Percentiles rank a stretch among this genome's conserved stretches.
These are phyloP conservation scores for Podilymbus podiceps DNA, from an alignment of 2,113 vertebrate species.

Conservation along the genomic window DNA sequence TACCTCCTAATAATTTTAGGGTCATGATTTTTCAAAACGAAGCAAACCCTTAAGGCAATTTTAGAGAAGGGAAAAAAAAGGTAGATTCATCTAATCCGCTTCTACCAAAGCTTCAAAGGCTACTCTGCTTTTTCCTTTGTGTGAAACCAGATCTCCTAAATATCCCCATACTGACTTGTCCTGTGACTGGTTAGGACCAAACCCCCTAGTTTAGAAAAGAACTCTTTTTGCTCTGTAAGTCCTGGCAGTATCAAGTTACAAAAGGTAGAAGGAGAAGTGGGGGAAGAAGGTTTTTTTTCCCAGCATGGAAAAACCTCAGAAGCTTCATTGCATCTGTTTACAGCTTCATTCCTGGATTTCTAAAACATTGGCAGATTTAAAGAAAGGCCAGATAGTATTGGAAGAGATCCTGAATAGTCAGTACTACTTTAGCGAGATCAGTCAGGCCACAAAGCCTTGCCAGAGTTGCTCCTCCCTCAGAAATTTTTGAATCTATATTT, in stretches of 20 bases:
- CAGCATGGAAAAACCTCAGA: background rate
- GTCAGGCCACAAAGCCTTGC: slow-evolving; percentile 9
- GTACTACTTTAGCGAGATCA: slow-evolving; percentile 9
- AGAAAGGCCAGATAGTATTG: background rate
- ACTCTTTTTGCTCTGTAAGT: background rate
- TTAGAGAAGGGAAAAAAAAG: background rate
- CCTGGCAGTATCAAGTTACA: background rate
- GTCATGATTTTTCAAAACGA: background rate
- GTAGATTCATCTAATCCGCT: background rate
- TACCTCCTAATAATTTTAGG: background rate
- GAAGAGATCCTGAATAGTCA: slow-evolving; percentile 20
- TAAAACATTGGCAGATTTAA: background rate
- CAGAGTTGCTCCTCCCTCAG: slow-evolving; percentile 40
- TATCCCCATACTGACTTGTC: background rate
- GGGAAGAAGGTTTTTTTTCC: background rate
- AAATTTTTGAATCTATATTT: slow-evolving; percentile 53
- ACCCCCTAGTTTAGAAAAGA: background rate
- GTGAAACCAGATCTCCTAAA: background rate
- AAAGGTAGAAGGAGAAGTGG: background rate
- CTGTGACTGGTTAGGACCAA: background rate
- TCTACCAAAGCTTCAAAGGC: background rate
- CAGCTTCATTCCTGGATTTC: background rate
- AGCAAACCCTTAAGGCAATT: background rate
- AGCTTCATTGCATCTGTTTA: background rate
- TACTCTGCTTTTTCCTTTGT: background rate